phyloP scores from a whole-genome alignment of 2,888 invertebrate species.

The Dromius quadrimaculatus region DNA sequence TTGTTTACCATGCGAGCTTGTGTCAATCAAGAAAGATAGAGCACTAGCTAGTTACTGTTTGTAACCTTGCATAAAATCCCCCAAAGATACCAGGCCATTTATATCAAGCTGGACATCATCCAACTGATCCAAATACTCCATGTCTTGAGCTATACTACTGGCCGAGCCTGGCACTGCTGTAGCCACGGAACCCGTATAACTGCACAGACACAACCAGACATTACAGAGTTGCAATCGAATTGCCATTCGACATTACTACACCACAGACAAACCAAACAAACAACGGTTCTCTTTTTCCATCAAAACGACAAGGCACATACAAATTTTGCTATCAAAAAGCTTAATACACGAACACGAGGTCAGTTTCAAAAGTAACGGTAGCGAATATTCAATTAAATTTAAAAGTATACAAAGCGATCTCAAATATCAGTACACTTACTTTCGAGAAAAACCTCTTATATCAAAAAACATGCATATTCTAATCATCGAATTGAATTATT shows the following conservation, averaged over 20 bases:
- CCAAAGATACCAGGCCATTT: constrained; percentile 63
- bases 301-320: constrained; percentile 19
- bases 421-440: too few relatives aligned
- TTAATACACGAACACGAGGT: neutral
- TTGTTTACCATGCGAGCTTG: constrained; percentile 42
- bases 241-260: constrained; percentile 38
- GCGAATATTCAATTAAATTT: too few relatives aligned
- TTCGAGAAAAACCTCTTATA: too few relatives aligned
- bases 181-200: constrained; percentile 65
- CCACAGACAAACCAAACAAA: constrained; percentile 52
- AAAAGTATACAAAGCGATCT: too few relatives aligned
- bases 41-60: constrained; percentile 57
- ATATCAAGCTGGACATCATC: constrained; percentile 63
- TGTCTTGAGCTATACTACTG: constrained; percentile 58
- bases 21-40: constrained; percentile 38
- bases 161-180: constrained; percentile 60
- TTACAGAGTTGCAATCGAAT: constrained; percentile 58
- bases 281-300: constrained; percentile 20
- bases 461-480: constrained; percentile 16
- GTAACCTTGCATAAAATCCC: constrained; percentile 63
- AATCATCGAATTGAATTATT: neutral
- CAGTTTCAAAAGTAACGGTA: too few relatives aligned
- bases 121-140: constrained; percentile 64
- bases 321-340: constrained; percentile 15
- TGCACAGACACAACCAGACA: constrained; percentile 68